Evolutionary conservation across 2,113 vertebrate species (phyloP).

Genomic region (Thamnaconus septentrionalis): DNA sequence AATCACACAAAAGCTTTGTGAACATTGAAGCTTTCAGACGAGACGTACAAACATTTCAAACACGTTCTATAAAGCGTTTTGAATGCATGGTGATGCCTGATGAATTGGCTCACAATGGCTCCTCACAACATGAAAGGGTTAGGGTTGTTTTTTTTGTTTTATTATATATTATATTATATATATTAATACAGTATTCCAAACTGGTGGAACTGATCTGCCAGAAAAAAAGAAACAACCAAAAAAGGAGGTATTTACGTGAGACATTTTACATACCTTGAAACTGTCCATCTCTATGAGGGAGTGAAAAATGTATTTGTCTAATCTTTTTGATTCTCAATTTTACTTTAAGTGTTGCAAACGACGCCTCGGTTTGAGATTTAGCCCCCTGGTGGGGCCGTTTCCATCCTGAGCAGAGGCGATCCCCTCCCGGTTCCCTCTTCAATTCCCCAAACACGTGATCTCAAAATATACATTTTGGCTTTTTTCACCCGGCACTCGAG

Average conservation of each 20-base stretch:
- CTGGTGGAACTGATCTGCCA: too few species aligned
- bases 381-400: constrained; percentile 76
- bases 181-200: too few species aligned
- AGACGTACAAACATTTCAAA: too few species aligned
- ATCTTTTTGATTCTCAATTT: constrained; percentile 32
- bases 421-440: constrained; percentile 45
- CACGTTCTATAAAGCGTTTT: too few species aligned
- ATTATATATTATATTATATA: too few species aligned
- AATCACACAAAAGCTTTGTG: too few species aligned
- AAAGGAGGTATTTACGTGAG: constrained; percentile 12
- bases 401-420: constrained; percentile 52
- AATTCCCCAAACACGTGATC: constrained; percentile 73
- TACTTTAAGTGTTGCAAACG: constrained; percentile 32
- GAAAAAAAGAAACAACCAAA: too few species aligned
- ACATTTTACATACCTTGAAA: constrained; percentile 23
- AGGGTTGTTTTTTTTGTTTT: too few species aligned
- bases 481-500: background rate
- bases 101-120: too few species aligned
- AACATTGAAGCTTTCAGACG: too few species aligned
- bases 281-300: constrained; percentile 7
- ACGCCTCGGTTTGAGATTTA: constrained; percentile 62
- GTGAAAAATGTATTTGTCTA: constrained; percentile 30
- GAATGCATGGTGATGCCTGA: too few species aligned
- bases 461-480: constrained; percentile 25
- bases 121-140: too few species aligned